Evolutionary conservation across 2,888 invertebrate species (phyloP), one percentile per base, ranked within the genome.

Genomic region (Siphonodentalium dalli): DNA sequence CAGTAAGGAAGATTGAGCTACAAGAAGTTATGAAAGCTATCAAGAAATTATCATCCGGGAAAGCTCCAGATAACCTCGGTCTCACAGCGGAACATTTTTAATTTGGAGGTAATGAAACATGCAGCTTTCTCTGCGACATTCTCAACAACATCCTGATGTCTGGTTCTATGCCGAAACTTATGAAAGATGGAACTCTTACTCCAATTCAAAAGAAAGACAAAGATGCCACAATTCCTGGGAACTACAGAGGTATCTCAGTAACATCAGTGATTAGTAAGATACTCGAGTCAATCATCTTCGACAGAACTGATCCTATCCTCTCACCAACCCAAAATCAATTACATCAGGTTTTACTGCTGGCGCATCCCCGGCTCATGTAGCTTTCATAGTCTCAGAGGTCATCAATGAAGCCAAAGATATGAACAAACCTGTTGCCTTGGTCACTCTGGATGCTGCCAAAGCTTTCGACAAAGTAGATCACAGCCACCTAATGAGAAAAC

Each of bases 191-290:
- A 8, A 3, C 40, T 9, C 20, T 48, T 2, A 48, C 40, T n/a
- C 48, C 31, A 31, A 31, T 48, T 2, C 18, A 35, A 7, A 40
- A 48, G 23, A 40, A 48, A 23, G 33, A 37, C 3, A 48, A 48
- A 31, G 40, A 21, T 8, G 20, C 3, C 2, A 46, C n/a, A 18
- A n/a, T 18, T 8, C 48, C 48, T 15, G 40, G 29, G 8, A 48
- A 40, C 31, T 48, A 48, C 26, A 39, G 40, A 38, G 47, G 47
- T 15, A 48, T 48, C n/a, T 18, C 40, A n/a, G 48, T 48, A 11
- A 40, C 33, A 13, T 29, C 48, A 4, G 11, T 40, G 4, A 18
- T 48, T 7, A 37, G 31, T 13, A 48, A 48, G 23, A 29, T 40
- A 3, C n/a, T 48, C 15, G 48, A 48, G 31, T 18, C 21, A 13